These are phyloP conservation scores for Rhabdophis nuchalis DNA, from an alignment of 2,797 vertebrate species.

Conservation along the genomic window DNA sequence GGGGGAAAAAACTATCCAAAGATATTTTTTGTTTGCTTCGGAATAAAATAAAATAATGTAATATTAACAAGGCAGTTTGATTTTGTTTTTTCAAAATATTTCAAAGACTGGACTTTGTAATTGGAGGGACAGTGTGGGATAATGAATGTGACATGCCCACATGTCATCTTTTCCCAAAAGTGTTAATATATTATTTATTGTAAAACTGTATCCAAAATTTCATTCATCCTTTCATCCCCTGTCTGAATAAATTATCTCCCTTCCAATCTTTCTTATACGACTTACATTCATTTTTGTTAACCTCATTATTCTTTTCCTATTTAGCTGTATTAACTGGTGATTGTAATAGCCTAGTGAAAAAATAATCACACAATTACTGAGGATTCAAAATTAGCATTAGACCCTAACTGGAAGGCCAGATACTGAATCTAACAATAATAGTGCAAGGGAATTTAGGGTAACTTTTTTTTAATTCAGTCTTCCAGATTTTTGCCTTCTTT, in stretches of 20 bases:
- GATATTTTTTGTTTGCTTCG: neutral
- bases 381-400: neutral
- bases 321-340: neutral
- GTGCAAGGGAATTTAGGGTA: neutral
- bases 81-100: constrained; percentile 3
- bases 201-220: neutral
- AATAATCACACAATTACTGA: neutral
- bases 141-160: constrained; percentile 6
- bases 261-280: constrained; percentile 11
- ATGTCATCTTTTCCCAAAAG: neutral
- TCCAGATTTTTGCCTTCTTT: neutral
- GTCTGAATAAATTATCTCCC: neutral
- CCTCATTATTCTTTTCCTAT: neutral
- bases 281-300: neutral
- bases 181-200: neutral
- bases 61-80: constrained; percentile 27
- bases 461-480: neutral
- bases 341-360: neutral
- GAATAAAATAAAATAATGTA: constrained; percentile 2
- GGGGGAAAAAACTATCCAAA: neutral
- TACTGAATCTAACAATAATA: neutral
- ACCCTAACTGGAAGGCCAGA: neutral
- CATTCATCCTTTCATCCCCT: neutral
- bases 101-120: constrained; percentile 11
- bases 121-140: neutral